Evolutionary conservation across 2,797 vertebrate genomes (phyloP).

Genomic region (Intellagama lesueurii): DNA sequence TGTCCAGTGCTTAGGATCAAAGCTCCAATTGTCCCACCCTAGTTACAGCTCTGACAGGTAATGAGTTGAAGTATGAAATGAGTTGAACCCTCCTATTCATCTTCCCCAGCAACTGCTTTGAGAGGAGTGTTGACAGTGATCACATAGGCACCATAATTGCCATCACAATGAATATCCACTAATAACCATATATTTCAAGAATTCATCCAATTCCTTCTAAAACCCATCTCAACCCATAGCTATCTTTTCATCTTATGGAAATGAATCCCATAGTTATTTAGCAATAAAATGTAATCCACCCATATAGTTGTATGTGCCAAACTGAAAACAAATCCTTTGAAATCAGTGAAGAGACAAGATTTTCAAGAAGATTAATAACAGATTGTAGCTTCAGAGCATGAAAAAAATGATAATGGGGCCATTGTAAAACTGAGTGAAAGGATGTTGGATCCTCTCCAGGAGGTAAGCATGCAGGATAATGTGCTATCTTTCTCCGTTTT

Average conservation of each 20-base stretch:
- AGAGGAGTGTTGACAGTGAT: not conserved
- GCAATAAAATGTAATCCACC: not conserved
- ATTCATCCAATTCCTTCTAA: not conserved
- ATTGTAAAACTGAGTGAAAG: not conserved
- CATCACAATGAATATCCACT: not conserved
- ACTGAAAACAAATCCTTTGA: not conserved
- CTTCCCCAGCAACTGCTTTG: not conserved
- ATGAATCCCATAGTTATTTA: not conserved
- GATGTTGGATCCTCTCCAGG: conserved; percentile 51
- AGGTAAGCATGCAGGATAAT: conserved; percentile 72
- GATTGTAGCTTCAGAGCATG: not conserved
- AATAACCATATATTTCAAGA: not conserved
- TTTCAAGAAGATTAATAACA: not conserved
- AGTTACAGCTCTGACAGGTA: too few relatives aligned
- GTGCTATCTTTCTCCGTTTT: conserved; percentile 44
- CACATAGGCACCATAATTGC: not conserved
- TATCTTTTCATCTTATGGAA: not conserved
- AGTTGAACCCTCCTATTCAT: not conserved
- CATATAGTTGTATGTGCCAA: not conserved
- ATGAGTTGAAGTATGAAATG: not conserved
- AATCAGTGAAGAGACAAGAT: rapidly evolving
- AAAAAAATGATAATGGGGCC: not conserved
- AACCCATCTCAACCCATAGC: not conserved
- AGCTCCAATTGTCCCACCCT: too few relatives aligned
- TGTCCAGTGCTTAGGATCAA: too few relatives aligned